Conservation (phyloP, 2,888 invertebrate genomes). For the Drosophila gaucha region DNA sequence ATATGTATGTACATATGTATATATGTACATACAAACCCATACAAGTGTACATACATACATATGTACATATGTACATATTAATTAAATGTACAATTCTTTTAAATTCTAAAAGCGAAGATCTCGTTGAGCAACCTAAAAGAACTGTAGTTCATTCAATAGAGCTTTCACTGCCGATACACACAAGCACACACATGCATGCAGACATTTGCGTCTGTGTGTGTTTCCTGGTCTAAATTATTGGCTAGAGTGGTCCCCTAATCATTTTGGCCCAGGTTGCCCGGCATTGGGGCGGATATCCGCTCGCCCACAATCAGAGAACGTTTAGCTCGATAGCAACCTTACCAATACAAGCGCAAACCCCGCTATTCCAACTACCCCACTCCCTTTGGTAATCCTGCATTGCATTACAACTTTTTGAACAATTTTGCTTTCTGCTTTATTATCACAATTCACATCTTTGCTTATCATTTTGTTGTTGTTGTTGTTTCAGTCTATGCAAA, state of each 20-base stretch:
- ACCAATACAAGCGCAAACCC: background rate
- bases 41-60: background rate
- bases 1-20: slow-evolving; percentile 15
- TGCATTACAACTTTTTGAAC: slow-evolving; percentile 21
- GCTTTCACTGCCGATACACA: slow-evolving; percentile 11
- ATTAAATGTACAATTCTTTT: background rate
- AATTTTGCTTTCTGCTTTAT: slow-evolving; percentile 21
- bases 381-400: background rate
- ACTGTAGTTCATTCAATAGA: background rate
- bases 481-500: slow-evolving; percentile 33
- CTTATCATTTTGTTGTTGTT: slow-evolving; percentile 38
- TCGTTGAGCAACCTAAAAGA: background rate
- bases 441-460: slow-evolving; percentile 32
- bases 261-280: slow-evolving; percentile 1
- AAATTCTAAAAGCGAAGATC: background rate
- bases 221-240: slow-evolving; percentile 8
- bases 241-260: slow-evolving; percentile 1
- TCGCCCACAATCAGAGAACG: slow-evolving; percentile 18
- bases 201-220: background rate
- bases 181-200: slow-evolving; percentile 4
- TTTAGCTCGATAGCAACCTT: background rate
- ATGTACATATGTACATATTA: too few species aligned
- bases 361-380: background rate
- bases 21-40: background rate
- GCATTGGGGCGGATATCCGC: slow-evolving; percentile 21